Evolutionary conservation across 2,888 invertebrate species (phyloP), one percentile per base, ranked within the genome.

Genomic region (Teinopalpus imperialis): DNA sequence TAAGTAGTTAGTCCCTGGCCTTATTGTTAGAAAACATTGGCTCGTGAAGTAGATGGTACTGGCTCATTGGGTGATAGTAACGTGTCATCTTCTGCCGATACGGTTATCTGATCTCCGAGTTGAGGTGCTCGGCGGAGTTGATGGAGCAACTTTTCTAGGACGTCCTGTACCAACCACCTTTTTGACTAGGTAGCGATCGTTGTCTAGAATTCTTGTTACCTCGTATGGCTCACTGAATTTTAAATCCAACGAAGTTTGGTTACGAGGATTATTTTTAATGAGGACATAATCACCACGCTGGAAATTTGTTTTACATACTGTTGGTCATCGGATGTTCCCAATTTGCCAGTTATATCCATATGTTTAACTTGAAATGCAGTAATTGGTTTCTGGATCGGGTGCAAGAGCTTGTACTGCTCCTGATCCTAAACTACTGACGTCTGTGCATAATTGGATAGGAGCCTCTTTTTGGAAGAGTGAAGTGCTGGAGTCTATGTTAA

Each of bases 161-260:
- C n/a, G 26, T 9, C 52, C 54, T 29, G 40, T 36, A n/a, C 51
- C 52, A 1, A 14, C 24, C 1, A 55, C 52, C 24, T 13, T 13
- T 21, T 52, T 55, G 0, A 57, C 49, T 1, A 52, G 7, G 14
- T 50, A 48, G 10, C 53, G 46, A 12, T 53, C 46, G 5, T 46
- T 50, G 1, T 49, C 48, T 5, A 46, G 26, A 0, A 50, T 12
- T 23, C 31, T 46, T 7, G 3, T 18, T 10, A 53, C 29, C 18
- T 53, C 53, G 24, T 49, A 56, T 4, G 56, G 56, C 14, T 39
- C 53, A 27, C 53, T 52, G 18, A 41, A 53, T 47, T 53, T 56
- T 1, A 51, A 13, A 8, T 56, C 51, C 2, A 52, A 23, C 1
- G 42, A 52, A 1, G 55, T 56, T 35, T 55, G 55, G 21, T 54